Base-by-base conservation (phyloP, 2,113 vertebrate species). In the Tragelaphus scriptus region DNA sequence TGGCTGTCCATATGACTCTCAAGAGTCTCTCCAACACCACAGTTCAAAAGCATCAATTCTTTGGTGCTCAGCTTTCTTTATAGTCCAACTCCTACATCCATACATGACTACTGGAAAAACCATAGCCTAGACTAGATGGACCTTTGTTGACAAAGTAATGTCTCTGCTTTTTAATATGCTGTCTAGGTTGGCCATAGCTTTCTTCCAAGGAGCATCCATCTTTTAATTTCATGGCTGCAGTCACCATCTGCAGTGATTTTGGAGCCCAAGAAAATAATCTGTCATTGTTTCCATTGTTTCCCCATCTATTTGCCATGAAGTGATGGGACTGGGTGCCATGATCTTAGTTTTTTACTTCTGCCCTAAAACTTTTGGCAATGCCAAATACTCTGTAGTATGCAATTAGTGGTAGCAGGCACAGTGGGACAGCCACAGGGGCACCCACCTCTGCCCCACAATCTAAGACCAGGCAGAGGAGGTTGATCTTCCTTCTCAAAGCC, bases 301-400 rank as follows among this genome's bases (percentile, higher is more conserved):
- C 68, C 36, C 36, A 75, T 40, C 68, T 40, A 40, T 75, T 13
- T 75, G 68, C 21, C 21, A 75, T 23, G 68, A 75, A 40, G 10
- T 75, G 36, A 75, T 75, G 68, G 68, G 36, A 40, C 36, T 75
- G n/a, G 68, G 36, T 75, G 10, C 36, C 68, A 75, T 13, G 68
- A 75, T 25, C 68, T 75, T 75, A 75, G 68, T 40, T 75, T 75
- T 75, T 19, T 8, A 51, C 30, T 68, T 80, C 36, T 58, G 10
- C 4, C 12, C 17, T 51, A 4, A n/a, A 53, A 75, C 15, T 53
- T 44, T 44, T 0, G 0, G 19, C 51, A 12, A 16, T 13, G 17
- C 44, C n/a, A 23, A 26, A 25, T 40, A 36, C 2, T 2, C 36
- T 32, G 13, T 51, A 13, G 1, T 36, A 6, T 65, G 47, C n/a